Conservation (phyloP, 1,140 invertebrate genomes). For the Cepaea nemoralis region DNA sequence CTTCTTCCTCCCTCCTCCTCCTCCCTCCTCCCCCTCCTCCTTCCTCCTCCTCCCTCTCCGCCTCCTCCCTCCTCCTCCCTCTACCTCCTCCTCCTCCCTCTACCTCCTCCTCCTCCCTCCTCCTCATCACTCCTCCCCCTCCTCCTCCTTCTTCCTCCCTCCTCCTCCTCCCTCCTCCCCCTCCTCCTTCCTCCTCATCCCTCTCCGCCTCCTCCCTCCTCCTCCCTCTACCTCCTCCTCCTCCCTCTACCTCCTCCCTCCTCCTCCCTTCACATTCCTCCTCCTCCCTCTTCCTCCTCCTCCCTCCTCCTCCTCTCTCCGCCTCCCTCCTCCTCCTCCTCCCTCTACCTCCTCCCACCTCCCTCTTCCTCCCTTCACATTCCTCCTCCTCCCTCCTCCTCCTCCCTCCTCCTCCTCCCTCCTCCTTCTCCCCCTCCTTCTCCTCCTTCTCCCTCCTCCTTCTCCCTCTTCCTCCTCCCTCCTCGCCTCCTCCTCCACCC, state of each 20-base stretch:
- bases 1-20: neutral
- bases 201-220: neutral
- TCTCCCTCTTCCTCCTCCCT: constrained; percentile 5
- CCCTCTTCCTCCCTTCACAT: no score
- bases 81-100: neutral
- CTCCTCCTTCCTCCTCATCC: neutral
- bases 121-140: neutral
- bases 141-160: neutral
- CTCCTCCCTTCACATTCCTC: no score
- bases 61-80: neutral
- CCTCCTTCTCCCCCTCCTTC: neutral
- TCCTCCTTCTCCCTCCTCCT: constrained; percentile 34
- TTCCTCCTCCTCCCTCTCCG: neutral
- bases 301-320: neutral
- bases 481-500: no score
- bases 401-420: neutral
- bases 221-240: neutral
- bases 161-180: neutral
- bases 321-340: no score
- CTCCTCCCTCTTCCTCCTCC: neutral
- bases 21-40: neutral
- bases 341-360: no score
- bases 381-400: neutral
- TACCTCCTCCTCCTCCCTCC: neutral
- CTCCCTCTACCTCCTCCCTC: constrained; percentile 26